These are phyloP conservation scores for Somateria mollissima DNA, from an alignment of 2,797 vertebrate species.

Conservation along the genomic window DNA sequence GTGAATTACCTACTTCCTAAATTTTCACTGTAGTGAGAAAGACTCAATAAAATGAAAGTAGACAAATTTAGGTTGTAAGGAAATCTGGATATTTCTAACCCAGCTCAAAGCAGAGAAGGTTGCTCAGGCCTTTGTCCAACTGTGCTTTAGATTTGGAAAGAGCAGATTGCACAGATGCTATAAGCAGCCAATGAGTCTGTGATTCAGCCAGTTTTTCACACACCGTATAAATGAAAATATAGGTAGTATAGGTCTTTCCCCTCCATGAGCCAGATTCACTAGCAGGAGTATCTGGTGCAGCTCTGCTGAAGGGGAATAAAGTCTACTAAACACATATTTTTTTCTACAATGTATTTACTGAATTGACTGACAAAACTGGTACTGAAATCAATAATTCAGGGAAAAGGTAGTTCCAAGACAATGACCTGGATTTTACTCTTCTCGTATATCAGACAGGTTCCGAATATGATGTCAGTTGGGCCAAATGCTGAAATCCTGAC, in stretches of 20 bases:
- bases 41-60: neutral
- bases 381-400: neutral
- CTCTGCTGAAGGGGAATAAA: neutral
- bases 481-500: neutral
- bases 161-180: neutral
- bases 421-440: neutral
- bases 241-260: neutral
- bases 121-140: neutral
- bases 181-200: neutral
- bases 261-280: neutral
- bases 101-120: neutral
- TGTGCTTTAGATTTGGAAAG: neutral
- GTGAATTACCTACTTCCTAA: neutral
- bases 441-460: neutral
- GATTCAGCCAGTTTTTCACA: neutral
- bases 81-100: neutral
- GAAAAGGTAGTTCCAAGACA: neutral
- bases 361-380: constrained; percentile 12
- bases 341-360: neutral
- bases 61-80: neutral
- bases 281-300: neutral
- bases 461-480: neutral
- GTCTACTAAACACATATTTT: neutral
- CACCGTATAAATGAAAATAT: neutral
- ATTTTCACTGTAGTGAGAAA: neutral